phyloP scores from a whole-genome alignment of 1,140 invertebrate species.

The Mercenaria mercenaria region DNA sequence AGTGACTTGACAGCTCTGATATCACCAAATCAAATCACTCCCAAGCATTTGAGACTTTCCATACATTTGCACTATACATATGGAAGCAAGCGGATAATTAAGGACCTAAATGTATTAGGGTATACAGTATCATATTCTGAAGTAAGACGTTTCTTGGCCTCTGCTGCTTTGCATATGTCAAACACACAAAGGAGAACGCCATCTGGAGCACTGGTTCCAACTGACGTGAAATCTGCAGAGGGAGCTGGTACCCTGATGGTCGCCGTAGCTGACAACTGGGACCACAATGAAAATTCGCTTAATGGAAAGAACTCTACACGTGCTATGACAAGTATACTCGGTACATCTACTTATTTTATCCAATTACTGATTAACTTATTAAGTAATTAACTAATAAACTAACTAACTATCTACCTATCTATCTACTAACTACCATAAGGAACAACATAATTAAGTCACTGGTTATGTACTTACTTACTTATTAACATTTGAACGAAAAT shows the following conservation, averaged over 20 bases:
- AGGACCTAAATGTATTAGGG: neutral
- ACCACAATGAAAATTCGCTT: conserved; percentile 47
- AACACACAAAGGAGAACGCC: neutral
- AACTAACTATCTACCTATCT: no score
- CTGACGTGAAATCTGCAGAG: neutral
- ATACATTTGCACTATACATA: neutral
- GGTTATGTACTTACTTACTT: no score
- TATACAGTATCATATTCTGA: conserved; percentile 21
- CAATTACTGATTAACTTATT: no score
- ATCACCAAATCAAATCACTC: neutral
- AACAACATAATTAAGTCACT: no score
- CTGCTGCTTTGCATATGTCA: neutral
- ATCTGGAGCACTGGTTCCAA: neutral
- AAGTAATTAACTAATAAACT: no score
- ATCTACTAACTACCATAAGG: no score
- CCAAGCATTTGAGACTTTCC: conserved; percentile 5
- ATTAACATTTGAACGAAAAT: no score
- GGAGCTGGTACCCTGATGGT: conserved; percentile 3
- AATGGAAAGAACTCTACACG: conserved; percentile 7
- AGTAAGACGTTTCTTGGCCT: conserved; percentile 22
- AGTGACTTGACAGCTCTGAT: neutral
- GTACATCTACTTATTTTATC: no score
- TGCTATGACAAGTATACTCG: neutral
- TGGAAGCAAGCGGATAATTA: neutral
- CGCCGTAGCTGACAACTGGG: conserved; percentile 38